Conservation (phyloP, 35 echinoderm and acorn worm species). For the Lytechinus pictus region DNA sequence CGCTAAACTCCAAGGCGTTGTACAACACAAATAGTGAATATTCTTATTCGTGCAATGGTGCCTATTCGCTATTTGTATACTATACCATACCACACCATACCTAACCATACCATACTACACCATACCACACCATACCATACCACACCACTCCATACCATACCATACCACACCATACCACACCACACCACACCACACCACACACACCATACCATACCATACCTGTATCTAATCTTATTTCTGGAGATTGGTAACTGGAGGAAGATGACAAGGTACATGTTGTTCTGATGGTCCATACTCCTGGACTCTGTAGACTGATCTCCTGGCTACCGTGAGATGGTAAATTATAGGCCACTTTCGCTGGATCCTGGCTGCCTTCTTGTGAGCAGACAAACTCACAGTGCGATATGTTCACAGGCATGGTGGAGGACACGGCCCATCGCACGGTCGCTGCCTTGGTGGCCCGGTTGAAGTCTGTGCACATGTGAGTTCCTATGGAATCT, state of each 20-base stretch:
- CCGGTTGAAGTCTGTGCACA: not conserved
- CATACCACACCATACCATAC: too few relatives aligned
- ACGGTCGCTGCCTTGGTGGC: not conserved
- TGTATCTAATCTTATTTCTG: not conserved
- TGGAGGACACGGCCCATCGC: not conserved
- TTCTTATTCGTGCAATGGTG: too few relatives aligned
- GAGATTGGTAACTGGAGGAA: not conserved
- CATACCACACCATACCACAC: too few relatives aligned
- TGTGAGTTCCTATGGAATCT: slow-evolving; percentile 5
- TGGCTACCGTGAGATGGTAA: not conserved
- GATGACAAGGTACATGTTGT: not conserved
- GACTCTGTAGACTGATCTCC: not conserved
- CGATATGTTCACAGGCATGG: not conserved
- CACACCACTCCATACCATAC: too few relatives aligned
- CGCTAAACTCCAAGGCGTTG: too few relatives aligned
- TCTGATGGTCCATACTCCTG: not conserved
- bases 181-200: too few relatives aligned
- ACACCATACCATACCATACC: not conserved
- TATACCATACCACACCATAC: too few relatives aligned
- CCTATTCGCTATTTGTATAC: too few relatives aligned
- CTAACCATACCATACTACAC: too few relatives aligned
- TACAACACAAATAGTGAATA: too few relatives aligned
- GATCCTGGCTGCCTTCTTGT: not conserved
- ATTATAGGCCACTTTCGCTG: not conserved
- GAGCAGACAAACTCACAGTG: not conserved